These are phyloP conservation scores for Acanthopagrus latus DNA, from an alignment of 2,797 vertebrate species.

Conservation along the genomic window DNA sequence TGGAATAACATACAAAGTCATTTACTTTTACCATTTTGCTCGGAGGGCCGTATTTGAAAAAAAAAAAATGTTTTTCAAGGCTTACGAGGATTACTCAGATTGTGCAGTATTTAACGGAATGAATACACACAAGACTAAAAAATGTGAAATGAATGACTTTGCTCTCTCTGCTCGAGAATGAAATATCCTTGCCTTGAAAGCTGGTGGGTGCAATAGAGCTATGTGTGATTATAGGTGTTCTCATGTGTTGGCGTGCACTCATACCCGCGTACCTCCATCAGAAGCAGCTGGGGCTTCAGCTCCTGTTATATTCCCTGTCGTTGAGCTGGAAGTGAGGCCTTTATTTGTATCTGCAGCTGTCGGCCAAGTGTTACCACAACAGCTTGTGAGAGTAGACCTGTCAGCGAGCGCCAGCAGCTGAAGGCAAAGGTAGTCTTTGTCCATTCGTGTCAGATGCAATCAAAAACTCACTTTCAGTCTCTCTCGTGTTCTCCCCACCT, in stretches of 20 bases:
- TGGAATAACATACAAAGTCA: conserved; percentile 28
- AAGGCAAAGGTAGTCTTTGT: conserved; percentile 69
- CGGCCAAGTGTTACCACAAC: conserved; percentile 70
- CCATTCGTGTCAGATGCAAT: conserved; percentile 73
- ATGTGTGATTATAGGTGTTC: conserved; percentile 53
- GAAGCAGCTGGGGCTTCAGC: conserved; percentile 67
- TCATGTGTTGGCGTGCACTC: conserved; percentile 42
- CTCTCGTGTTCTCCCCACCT: not conserved
- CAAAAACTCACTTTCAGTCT: conserved; percentile 64
- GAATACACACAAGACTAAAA: conserved; percentile 26
- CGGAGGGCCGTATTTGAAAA: not conserved
- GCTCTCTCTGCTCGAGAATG: not conserved
- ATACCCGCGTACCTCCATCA: conserved; percentile 33
- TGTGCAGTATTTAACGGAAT: conserved; percentile 36
- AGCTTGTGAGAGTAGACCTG: conserved; percentile 69
- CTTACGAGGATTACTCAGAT: conserved; percentile 16
- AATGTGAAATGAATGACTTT: conserved; percentile 39
- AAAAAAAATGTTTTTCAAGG: conserved; percentile 18
- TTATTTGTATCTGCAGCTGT: conserved; percentile 79
- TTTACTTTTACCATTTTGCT: conserved; percentile 31
- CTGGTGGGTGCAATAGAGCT: conserved; percentile 25
- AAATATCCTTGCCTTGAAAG: conserved; percentile 38
- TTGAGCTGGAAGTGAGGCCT: conserved; percentile 71
- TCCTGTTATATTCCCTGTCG: conserved; percentile 72
- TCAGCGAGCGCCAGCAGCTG: conserved; percentile 68